These are phyloP conservation scores for Eupithecia pulchellata DNA, from an alignment of 2,888 invertebrate species.

Conservation along the genomic window DNA sequence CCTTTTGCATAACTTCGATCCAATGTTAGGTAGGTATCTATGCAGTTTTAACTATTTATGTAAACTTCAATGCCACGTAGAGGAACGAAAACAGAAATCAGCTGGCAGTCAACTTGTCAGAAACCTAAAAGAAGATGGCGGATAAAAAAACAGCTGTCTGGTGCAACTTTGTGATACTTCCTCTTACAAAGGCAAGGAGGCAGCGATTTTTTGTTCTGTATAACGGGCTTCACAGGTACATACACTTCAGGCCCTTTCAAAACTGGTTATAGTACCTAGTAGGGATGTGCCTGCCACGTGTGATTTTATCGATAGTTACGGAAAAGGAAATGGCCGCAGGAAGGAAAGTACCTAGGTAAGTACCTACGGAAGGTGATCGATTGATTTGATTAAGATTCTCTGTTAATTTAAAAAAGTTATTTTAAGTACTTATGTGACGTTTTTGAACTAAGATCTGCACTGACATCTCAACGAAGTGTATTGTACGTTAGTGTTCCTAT, in stretches of 20 bases:
- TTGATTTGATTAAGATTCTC: not conserved
- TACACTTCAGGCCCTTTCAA: slow-evolving; percentile 39
- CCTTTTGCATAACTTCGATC: not conserved
- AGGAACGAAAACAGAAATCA: slow-evolving; percentile 24
- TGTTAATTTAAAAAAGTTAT: not conserved
- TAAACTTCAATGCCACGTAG: not conserved
- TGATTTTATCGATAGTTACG: slow-evolving; percentile 41
- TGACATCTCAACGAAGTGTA: too few species aligned
- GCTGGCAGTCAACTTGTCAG: slow-evolving; percentile 24
- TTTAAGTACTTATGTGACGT: too few species aligned
- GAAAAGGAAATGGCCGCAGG: not conserved
- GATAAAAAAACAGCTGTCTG: slow-evolving; percentile 23
- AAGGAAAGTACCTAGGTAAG: too few species aligned
- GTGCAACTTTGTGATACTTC: not conserved
- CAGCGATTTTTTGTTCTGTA: slow-evolving; percentile 40
- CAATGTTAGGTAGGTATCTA: too few species aligned
- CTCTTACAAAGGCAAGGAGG: not conserved
- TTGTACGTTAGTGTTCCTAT: too few species aligned
- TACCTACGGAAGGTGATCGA: not conserved
- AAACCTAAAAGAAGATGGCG: slow-evolving; percentile 30
- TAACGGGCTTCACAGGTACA: slow-evolving; percentile 52
- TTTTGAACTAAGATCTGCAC: too few species aligned
- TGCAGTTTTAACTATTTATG: not conserved
- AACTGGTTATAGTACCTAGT: slow-evolving; percentile 39
- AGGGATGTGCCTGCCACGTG: slow-evolving; percentile 43